phyloP scores from a whole-genome alignment of 2,888 invertebrate species.

The Folsomia manolachei region DNA sequence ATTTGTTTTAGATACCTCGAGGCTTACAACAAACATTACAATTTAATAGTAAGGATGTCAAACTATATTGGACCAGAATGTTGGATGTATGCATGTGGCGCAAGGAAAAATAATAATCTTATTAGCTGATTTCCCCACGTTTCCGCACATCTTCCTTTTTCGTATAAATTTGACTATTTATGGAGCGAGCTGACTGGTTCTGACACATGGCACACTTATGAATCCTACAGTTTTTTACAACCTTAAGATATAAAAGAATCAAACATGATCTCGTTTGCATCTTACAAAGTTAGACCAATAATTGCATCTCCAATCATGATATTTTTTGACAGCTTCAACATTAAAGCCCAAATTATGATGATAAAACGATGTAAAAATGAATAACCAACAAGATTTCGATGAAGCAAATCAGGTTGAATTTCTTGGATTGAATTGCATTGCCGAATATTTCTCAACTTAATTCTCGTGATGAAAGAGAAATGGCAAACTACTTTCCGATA shows the following conservation, averaged over 20 bases:
- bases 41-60: no score
- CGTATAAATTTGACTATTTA: not conserved
- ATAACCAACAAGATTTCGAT: not conserved
- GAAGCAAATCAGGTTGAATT: not conserved
- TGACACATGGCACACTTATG: not conserved
- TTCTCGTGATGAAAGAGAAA: not conserved
- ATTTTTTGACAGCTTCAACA: not conserved
- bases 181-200: not conserved
- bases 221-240: not conserved
- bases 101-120: no score
- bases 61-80: no score
- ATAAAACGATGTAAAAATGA: not conserved
- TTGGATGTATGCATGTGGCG: not conserved
- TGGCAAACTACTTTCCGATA: not conserved
- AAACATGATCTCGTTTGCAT: no score
- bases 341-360: not conserved
- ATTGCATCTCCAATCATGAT: not conserved
- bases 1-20: not conserved
- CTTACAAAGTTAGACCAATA: no score
- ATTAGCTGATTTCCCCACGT: not conserved
- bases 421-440: not conserved
- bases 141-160: not conserved
- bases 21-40: not conserved
- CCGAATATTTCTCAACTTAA: no score
- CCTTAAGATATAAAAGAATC: no score